Percentiles rank a stretch among this genome's conserved stretches.
Evolutionary conservation across 2,888 invertebrate species (phyloP).

Genomic region (Drosophila siamana): DNA sequence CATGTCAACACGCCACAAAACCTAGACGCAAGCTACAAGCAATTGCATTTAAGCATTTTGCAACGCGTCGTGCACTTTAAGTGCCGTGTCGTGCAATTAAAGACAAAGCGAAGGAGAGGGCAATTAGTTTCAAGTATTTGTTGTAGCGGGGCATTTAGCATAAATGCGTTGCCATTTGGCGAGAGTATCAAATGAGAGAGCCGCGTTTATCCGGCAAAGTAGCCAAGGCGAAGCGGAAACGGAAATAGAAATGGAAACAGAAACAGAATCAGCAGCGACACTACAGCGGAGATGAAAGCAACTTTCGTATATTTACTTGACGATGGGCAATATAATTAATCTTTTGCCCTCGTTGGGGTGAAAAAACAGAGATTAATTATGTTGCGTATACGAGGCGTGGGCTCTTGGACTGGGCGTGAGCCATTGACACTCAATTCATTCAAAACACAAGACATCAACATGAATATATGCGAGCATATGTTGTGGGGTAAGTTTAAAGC

Average conservation of each 20-base stretch:
- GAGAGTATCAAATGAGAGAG: conserved; percentile 32
- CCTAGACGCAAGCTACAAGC: conserved; percentile 30
- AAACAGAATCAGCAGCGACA: conserved; percentile 22
- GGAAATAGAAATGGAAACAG: conserved; percentile 15
- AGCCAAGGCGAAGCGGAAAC: conserved; percentile 22
- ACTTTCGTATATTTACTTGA: conserved; percentile 11
- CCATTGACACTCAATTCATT: conserved; percentile 67
- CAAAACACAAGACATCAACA: conserved; percentile 14
- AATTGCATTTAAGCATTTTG: conserved; percentile 61
- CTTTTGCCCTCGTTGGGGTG: conserved; percentile 27
- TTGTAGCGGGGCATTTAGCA: conserved; percentile 61
- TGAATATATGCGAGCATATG: background rate
- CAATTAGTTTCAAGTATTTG: conserved; percentile 60
- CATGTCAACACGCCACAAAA: conserved; percentile 41
- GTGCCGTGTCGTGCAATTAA: conserved; percentile 14
- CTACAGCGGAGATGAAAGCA: conserved; percentile 13
- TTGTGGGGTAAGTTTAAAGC: conserved; percentile 22
- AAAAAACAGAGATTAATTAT: conserved; percentile 59
- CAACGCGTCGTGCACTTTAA: conserved; percentile 39
- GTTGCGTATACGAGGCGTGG: conserved; percentile 56
- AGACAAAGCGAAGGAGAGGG: conserved; percentile 4
- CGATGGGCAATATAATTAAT: conserved; percentile 60
- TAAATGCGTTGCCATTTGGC: conserved; percentile 60
- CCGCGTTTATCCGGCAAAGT: conserved; percentile 23
- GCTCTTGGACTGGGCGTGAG: conserved; percentile 30